A percentile compares a stretch with the other conserved stretches of the same genome.
These are phyloP conservation scores for Sibirionetta formosa DNA, from an alignment of 2,797 vertebrate genomes.

Conservation along the genomic window DNA sequence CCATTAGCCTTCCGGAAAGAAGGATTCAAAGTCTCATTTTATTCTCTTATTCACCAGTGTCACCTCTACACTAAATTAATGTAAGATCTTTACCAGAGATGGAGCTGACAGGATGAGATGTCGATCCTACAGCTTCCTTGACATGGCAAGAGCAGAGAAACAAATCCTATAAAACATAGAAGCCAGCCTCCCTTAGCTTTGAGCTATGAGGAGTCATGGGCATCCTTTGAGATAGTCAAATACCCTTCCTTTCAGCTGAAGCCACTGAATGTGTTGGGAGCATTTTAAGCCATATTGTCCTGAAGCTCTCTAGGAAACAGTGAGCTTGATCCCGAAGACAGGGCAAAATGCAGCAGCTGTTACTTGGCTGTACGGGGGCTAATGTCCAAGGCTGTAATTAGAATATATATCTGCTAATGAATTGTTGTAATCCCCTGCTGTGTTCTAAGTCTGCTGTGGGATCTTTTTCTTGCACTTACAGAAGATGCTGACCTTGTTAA, in stretches of 20 bases:
- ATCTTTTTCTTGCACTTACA: background rate
- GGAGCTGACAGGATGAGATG: conserved; percentile 24
- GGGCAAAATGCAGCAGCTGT: background rate
- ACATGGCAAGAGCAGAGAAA: background rate
- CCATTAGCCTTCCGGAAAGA: conserved; percentile 24
- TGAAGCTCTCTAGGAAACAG: background rate
- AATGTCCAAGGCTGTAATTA: conserved; percentile 31
- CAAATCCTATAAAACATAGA: background rate
- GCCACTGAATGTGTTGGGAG: background rate
- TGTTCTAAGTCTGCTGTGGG: background rate
- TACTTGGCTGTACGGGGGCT: background rate
- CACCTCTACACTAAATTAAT: conserved; percentile 37
- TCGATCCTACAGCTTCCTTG: background rate
- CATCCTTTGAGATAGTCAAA: background rate
- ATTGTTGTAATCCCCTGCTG: conserved; percentile 26
- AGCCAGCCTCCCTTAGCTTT: background rate
- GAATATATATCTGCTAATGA: conserved; percentile 51
- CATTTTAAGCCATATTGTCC: background rate
- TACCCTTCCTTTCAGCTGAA: background rate
- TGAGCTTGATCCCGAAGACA: background rate
- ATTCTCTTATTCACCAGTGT: background rate
- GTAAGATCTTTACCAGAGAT: conserved; percentile 14
- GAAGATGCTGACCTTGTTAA: conserved; percentile 48
- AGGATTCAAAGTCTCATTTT: conserved; percentile 28
- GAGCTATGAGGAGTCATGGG: background rate